Evolutionary conservation across 2,113 vertebrate genomes (phyloP), one percentile per base, ranked within the genome.

Genomic region (Notothenia rossii): DNA sequence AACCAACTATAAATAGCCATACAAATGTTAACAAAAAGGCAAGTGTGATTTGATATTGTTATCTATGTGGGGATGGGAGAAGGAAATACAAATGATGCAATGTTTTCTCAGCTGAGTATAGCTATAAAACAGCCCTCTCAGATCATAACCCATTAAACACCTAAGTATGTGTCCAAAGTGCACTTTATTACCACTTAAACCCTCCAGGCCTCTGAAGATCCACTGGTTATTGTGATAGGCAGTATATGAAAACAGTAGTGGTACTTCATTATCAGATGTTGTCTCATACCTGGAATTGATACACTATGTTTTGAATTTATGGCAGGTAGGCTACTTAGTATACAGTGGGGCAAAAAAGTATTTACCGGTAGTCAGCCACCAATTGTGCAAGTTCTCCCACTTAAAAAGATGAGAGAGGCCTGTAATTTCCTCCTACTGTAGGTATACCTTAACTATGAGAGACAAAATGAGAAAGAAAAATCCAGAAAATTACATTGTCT

Each of bases 121-220:
- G 51, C 54, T 48, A 5, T 50, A 36, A 77, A 56, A 68, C 17
- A 59, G 10, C 10, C 33, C 25, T 60, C 15, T 66, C 49, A 43
- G 33, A 64, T 50, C 22, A 49, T 69, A n/a, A 49, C 1, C 3
- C 72, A 67, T 17, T 82, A 3, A 73, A 40, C 18, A 48, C 22
- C 2, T 33, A n/a, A 64, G 61, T 56, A n/a, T 49, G 7, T 63
- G 45, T 77, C 43, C 25, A 15, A 40, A 51, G 25, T 74, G 53
- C 33, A 22, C 55, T 67, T 72, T 54, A 72, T 54, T 51, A 61
- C 51, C 61, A 67, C 62, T 55, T 61, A 12, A 60, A n/a, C 18
- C 54, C 4, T 36, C 40, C 2, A 8, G 6, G 40, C 61, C 22
- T 77, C n/a, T 72, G 11, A 2, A 43, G 48, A 36, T 25, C 18